These are phyloP conservation scores for Mus pahari DNA, from an alignment of 2,113 vertebrate species.

Conservation along the genomic window DNA sequence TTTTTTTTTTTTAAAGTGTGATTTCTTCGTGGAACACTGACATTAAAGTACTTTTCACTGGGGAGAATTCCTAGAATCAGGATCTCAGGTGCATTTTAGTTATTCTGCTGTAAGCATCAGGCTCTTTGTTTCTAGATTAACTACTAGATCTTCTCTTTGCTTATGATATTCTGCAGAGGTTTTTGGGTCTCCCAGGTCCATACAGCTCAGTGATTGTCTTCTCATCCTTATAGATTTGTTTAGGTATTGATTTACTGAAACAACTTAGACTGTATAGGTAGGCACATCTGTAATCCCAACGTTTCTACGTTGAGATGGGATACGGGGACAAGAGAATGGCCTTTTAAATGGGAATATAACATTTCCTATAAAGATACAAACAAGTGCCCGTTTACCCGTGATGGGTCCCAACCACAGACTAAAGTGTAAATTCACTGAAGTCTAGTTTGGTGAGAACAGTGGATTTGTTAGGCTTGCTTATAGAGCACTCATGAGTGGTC, in stretches of 20 bases:
- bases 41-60: neutral
- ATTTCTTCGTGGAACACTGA: constrained; percentile 30
- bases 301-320: neutral
- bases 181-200: constrained; percentile 11
- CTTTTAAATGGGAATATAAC: neutral
- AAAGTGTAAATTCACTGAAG: neutral
- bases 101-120: neutral
- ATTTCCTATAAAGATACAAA: neutral
- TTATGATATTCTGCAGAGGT: neutral
- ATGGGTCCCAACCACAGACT: neutral
- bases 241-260: constrained; percentile 1
- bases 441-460: neutral
- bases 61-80: neutral
- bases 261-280: neutral
- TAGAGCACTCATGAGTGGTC: neutral
- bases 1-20: constrained; percentile 25
- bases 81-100: constrained; percentile 35
- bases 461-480: neutral
- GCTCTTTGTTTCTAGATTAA: constrained; percentile 60
- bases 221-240: constrained; percentile 14
- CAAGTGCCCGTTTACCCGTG: neutral
- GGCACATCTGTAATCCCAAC: neutral
- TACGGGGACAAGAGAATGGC: neutral
- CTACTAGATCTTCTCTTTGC: constrained; percentile 43
- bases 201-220: constrained; percentile 39